These are phyloP conservation scores for Nephila pilipes DNA, from an alignment of 1,140 invertebrate species.

Conservation along the genomic window DNA sequence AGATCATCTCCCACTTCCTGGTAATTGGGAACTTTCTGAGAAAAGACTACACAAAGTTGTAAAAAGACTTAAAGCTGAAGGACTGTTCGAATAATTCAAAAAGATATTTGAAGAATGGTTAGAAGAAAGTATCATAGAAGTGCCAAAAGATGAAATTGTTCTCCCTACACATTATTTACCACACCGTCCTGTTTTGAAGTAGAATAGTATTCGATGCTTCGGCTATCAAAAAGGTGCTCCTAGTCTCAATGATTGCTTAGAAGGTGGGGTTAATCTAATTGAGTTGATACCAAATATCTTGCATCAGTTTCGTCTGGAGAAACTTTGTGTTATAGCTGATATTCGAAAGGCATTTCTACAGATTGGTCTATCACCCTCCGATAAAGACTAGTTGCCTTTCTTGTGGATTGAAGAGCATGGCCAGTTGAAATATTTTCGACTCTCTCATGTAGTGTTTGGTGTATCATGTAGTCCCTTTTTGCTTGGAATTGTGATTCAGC, in stretches of 20 bases:
- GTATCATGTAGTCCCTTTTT: neutral
- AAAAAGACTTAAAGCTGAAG: conserved; percentile 78
- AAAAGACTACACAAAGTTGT: conserved; percentile 77
- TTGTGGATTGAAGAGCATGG: conserved; percentile 49
- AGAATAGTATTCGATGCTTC: conserved; percentile 70
- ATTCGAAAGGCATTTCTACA: conserved; percentile 77
- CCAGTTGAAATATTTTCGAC: neutral
- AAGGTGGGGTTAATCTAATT: conserved; percentile 41
- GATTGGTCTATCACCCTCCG: conserved; percentile 58
- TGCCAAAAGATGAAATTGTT: conserved; percentile 77
- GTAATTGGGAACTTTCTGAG: conserved; percentile 77
- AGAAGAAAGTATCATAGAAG: conserved; percentile 79
- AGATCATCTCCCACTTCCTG: conserved; percentile 77
- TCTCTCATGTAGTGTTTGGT: conserved; percentile 12
- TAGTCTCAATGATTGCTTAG: conserved; percentile 56
- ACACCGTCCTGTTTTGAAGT: conserved; percentile 73
- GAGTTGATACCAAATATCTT: conserved; percentile 78
- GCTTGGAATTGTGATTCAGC: neutral
- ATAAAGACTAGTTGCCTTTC: conserved; percentile 70
- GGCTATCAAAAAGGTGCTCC: conserved; percentile 8
- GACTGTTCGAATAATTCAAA: conserved; percentile 79
- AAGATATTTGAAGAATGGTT: conserved; percentile 79
- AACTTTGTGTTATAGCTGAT: conserved; percentile 54
- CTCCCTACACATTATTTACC: too few species aligned
- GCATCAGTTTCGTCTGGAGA: conserved; percentile 39